phyloP scores from a whole-genome alignment of 2,888 invertebrate species.

The Pseudococcus jackbeardsleyi region DNA sequence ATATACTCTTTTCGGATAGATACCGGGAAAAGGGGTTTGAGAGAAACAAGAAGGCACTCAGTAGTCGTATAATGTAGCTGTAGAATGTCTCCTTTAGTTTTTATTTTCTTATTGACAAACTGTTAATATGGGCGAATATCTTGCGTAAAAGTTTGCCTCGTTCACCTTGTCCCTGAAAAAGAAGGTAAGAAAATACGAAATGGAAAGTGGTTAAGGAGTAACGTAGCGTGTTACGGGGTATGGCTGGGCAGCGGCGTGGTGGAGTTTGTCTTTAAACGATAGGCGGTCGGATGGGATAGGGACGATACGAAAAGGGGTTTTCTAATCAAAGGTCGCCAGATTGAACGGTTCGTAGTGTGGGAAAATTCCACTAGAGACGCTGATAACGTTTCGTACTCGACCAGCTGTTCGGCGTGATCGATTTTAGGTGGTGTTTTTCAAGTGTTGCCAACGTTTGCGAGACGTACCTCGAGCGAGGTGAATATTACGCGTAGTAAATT shows the following conservation, averaged over 20 bases:
- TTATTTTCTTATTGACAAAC: slow-evolving; percentile 30
- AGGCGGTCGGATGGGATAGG: not conserved
- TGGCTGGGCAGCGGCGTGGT: not conserved
- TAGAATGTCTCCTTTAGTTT: not conserved
- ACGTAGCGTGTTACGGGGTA: slow-evolving; percentile 29
- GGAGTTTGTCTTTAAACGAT: slow-evolving; percentile 38
- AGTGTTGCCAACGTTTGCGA: slow-evolving; percentile 51
- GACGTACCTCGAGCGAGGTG: not conserved
- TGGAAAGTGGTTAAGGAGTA: slow-evolving; percentile 57
- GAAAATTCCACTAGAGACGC: slow-evolving; percentile 63
- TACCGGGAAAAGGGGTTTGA: not conserved
- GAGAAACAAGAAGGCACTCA: not conserved
- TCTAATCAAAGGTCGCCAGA: slow-evolving; percentile 63
- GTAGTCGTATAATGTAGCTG: not conserved
- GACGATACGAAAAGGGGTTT: slow-evolving; percentile 40
- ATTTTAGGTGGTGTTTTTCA: slow-evolving; percentile 58
- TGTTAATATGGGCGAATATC: slow-evolving; percentile 47
- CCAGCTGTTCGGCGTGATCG: slow-evolving; percentile 62
- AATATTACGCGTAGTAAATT: not conserved
- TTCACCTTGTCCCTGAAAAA: slow-evolving; percentile 62
- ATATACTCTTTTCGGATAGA: too few species aligned
- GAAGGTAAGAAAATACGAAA: slow-evolving; percentile 47
- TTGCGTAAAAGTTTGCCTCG: slow-evolving; percentile 58
- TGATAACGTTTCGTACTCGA: slow-evolving; percentile 58
- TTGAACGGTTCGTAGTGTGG: slow-evolving; percentile 56